phyloP scores from a whole-genome alignment of 2,888 invertebrate species.

The Synanthedon tipuliformis region DNA sequence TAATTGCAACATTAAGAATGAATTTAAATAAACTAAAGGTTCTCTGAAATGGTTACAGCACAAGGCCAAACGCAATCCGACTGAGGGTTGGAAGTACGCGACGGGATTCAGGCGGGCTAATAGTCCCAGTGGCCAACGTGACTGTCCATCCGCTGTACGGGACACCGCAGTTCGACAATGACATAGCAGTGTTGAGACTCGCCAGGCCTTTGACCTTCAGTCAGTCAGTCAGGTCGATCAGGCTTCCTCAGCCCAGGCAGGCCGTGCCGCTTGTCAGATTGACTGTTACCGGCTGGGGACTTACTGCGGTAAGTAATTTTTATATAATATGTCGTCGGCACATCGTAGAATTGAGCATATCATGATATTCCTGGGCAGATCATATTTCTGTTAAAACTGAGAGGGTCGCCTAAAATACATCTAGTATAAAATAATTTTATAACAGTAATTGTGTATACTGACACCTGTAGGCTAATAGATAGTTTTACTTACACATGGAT shows the following conservation, averaged over 20 bases:
- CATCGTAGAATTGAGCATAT: too few relatives aligned
- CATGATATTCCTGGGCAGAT: too few relatives aligned
- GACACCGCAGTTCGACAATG: constrained; percentile 52
- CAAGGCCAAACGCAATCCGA: constrained; percentile 30
- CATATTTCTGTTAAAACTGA: too few relatives aligned
- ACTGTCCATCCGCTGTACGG: constrained; percentile 52
- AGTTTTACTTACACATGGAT: neutral
- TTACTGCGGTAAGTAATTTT: constrained; percentile 45
- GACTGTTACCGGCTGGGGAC: constrained; percentile 62
- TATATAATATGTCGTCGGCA: too few relatives aligned
- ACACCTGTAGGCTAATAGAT: too few relatives aligned
- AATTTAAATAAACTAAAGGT: neutral
- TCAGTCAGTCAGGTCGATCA: constrained; percentile 33
- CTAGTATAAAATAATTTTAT: too few relatives aligned
- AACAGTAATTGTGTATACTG: neutral
- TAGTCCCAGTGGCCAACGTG: constrained; percentile 45
- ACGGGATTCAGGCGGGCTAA: constrained; percentile 53
- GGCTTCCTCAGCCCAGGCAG: constrained; percentile 40
- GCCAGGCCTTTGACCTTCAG: constrained; percentile 40
- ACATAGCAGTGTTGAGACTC: constrained; percentile 49
- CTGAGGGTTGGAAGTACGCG: constrained; percentile 58
- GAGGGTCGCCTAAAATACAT: too few relatives aligned
- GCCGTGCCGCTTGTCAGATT: constrained; percentile 49
- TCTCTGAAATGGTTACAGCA: constrained; percentile 19
- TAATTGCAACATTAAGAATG: too few relatives aligned